Evolutionary conservation across 2,797 vertebrate genomes (phyloP), one percentile per base, ranked within the genome.

Genomic region (Macrochelys suwanniensis): DNA sequence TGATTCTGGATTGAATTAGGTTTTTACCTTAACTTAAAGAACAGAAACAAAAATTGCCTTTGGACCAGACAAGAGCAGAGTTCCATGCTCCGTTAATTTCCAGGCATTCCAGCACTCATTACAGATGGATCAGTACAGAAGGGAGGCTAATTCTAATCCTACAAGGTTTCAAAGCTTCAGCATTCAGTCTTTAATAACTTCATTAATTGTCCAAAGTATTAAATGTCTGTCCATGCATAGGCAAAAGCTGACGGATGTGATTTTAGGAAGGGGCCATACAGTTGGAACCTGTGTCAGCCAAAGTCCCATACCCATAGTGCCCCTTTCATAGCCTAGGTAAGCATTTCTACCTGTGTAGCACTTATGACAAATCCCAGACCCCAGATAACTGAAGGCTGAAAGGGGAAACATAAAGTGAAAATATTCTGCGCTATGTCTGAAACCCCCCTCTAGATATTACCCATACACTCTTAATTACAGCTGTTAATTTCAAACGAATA

Each of bases 231-330:
- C 15, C 28, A 61, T 31, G 31, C 59, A 61, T 17, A 61, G 59
- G 59, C 59, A 61, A 61, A 61, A 33, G 13, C 59, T 33, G 13
- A 17, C 15, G 16, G 59, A 16, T 61, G 57, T 61, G 15, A 17
- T 61, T 61, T 31, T 33, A 33, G 59, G 15, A 61, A 15, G 59
- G 31, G 59, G 59, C 31, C 59, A 33, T 61, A 33, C 31, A 61
- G 31, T 16, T 33, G 59, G 31, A 61, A 33, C 13, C 59, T 57
- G 26, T 57, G 11, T 53, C 65, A 4, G 11, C 25, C 1, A 0
- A 1, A 51, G 57, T 23, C 28, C 57, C 0, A 0, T 7, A 2
- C 6, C 21, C 59, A 50, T 74, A 21, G 5, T 50, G 49, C 31
- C 28, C 17, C 0, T 37, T 74, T 25, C 23, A 45, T 45, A 74